Percentiles rank a stretch among this genome's conserved stretches.
Conservation (phyloP, 2,888 invertebrate genomes). For the Heliconius charithonia region DNA sequence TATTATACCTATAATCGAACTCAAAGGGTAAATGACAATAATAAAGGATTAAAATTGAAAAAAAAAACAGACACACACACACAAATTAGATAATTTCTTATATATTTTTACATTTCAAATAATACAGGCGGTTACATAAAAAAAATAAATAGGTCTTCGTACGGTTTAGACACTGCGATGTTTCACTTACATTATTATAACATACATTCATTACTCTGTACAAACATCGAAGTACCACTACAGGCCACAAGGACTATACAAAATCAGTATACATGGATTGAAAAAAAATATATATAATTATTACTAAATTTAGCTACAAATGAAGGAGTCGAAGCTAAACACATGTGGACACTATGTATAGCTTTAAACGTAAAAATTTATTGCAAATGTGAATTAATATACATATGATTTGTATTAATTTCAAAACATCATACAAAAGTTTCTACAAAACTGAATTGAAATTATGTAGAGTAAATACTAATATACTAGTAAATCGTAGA, state of each 20-base stretch:
- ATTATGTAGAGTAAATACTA: neutral
- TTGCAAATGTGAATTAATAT: neutral
- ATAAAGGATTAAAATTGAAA: conserved; percentile 49
- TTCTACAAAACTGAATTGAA: neutral
- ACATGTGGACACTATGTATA: neutral
- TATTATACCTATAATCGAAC: neutral
- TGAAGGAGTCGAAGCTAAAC: neutral
- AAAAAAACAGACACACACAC: conserved; percentile 17
- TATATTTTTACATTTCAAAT: conserved; percentile 82
- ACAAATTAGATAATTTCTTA: conserved; percentile 71
- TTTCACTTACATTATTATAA: conserved; percentile 48
- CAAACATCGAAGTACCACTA: conserved; percentile 42
- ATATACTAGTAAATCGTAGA: neutral
- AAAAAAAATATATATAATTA: neutral
- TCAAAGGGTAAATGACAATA: neutral
- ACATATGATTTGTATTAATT: neutral
- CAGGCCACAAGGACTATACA: conserved; percentile 34
- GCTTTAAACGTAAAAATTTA: neutral
- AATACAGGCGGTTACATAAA: conserved; percentile 82
- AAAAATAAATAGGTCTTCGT: conserved; percentile 75
- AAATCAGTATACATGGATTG: conserved; percentile 19
- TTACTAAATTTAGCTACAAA: neutral
- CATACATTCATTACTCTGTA: conserved; percentile 53
- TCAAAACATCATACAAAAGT: neutral
- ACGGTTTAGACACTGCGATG: conserved; percentile 66